These are phyloP conservation scores for Glaucidium brasilianum DNA, from an alignment of 2,113 vertebrate species.

Conservation along the genomic window DNA sequence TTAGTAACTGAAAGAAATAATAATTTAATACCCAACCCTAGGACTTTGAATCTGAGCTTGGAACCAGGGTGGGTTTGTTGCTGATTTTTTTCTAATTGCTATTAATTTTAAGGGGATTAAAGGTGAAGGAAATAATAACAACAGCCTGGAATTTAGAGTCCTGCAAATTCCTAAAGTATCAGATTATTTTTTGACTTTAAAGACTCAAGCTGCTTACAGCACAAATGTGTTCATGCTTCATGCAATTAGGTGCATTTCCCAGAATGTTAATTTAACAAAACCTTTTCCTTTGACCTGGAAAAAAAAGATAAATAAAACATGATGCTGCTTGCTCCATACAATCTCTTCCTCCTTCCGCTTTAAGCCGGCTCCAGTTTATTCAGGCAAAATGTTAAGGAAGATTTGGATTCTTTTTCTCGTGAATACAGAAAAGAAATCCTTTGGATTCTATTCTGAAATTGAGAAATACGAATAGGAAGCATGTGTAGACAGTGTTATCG, in stretches of 20 bases:
- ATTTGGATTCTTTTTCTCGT: background rate
- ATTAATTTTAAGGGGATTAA: background rate
- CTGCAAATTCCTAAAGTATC: background rate
- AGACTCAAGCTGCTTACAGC: background rate
- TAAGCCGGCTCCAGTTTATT: background rate
- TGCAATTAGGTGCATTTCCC: slow-evolving; percentile 36
- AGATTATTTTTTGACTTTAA: background rate
- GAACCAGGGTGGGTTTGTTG: background rate
- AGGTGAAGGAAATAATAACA: background rate
- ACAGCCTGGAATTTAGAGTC: background rate
- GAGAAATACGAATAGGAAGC: background rate
- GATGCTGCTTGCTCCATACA: background rate
- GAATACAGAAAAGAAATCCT: background rate
- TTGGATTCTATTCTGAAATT: background rate
- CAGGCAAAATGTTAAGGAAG: slow-evolving; percentile 3
- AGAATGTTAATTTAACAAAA: slow-evolving; percentile 41
- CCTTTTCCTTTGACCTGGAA: slow-evolving; percentile 59
- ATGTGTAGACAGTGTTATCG: background rate
- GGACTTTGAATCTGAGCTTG: background rate
- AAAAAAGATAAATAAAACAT: slow-evolving; percentile 64
- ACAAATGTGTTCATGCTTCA: background rate
- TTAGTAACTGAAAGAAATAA: background rate
- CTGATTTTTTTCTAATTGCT: background rate
- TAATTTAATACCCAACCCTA: background rate
- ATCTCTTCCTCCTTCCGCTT: background rate